Conservation (phyloP, 2,113 vertebrate species). For the Heteronetta atricapilla region DNA sequence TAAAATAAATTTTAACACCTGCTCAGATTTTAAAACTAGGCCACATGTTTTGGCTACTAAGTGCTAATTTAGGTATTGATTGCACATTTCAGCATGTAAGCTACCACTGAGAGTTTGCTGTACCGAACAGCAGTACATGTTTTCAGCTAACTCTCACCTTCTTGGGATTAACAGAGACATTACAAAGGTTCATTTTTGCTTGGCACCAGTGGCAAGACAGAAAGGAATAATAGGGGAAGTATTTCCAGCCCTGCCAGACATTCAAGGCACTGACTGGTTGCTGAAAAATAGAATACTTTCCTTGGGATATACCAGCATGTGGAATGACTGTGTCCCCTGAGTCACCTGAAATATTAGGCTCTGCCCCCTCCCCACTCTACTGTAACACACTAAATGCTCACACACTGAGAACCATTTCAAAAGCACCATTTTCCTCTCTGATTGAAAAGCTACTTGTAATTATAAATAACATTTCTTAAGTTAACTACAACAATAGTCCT, state of each 20-base stretch:
- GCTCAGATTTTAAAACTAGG: not conserved
- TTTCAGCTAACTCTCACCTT: not conserved
- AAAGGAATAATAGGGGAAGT: not conserved
- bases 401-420: not conserved
- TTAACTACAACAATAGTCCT: not conserved
- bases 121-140: not conserved
- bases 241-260: not conserved
- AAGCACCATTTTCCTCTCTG: rapidly evolving
- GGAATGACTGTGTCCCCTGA: not conserved
- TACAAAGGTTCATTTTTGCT: not conserved
- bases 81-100: not conserved
- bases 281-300: not conserved
- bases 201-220: not conserved
- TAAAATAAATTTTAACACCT: not conserved
- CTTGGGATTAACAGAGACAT: not conserved
- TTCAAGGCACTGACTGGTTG: not conserved
- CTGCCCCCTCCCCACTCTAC: not conserved
- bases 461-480: not conserved
- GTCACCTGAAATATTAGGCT: not conserved
- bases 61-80: not conserved
- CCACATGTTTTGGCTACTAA: not conserved
- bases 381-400: not conserved
- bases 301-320: not conserved
- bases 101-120: too few relatives aligned
- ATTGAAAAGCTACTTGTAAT: not conserved